Evolutionary conservation across 2,888 invertebrate species (phyloP).

Genomic region (Cotesia congregata): DNA sequence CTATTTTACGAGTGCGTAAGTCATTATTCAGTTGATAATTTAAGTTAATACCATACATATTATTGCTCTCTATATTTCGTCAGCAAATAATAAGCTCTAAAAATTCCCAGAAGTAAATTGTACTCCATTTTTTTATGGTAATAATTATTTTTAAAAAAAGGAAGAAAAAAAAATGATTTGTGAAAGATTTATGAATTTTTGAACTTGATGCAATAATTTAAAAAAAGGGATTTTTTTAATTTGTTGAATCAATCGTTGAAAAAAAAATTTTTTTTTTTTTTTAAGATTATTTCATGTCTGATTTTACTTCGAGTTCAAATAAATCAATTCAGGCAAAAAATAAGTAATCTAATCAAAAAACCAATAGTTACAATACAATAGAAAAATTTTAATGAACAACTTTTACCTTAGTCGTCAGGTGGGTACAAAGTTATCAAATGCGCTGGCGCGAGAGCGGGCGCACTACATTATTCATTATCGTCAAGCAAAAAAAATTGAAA

Average conservation of each 20-base stretch:
- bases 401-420: slow-evolving; percentile 37
- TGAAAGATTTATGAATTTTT: not conserved
- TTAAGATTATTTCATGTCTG: not conserved
- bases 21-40: no score
- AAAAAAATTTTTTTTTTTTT: not conserved
- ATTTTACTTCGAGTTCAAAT: not conserved
- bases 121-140: no score
- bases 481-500: slow-evolving; percentile 4
- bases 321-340: not conserved
- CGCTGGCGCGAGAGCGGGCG: slow-evolving; percentile 41
- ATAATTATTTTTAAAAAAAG: no score
- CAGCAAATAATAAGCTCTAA: no score
- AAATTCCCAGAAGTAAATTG: no score
- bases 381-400: slow-evolving; percentile 26
- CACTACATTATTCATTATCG: slow-evolving; percentile 24
- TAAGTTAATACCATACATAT: no score
- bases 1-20: not conserved
- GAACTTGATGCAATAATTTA: not conserved
- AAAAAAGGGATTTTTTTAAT: not conserved
- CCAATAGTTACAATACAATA: slow-evolving; percentile 7
- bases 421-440: slow-evolving; percentile 30
- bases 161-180: not conserved
- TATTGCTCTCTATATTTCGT: no score
- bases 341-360: not conserved
- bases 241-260: slow-evolving; percentile 23